Conservation (phyloP, 2,888 invertebrate species). For the Eupelmus urozonus region DNA sequence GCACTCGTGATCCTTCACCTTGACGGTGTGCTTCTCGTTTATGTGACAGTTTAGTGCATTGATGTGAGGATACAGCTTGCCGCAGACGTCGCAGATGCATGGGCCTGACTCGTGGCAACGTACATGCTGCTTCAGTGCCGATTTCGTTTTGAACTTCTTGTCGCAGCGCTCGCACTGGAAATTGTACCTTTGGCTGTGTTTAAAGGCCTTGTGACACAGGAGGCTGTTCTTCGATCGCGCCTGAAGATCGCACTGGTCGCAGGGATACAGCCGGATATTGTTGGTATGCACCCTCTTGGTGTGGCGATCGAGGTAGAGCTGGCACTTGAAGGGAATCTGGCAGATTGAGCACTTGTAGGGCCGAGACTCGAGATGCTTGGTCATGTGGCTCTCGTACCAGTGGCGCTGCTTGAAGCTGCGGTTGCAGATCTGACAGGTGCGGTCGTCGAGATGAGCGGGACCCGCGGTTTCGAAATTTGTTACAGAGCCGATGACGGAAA, state of each 20-base stretch:
- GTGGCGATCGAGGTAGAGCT: no score
- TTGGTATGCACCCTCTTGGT: no score
- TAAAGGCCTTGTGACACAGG: constrained; percentile 58
- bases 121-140: constrained; percentile 74
- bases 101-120: constrained; percentile 74
- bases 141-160: constrained; percentile 73
- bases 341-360: constrained; percentile 69
- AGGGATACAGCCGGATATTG: not conserved
- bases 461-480: no score
- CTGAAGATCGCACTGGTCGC: constrained; percentile 57
- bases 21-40: constrained; percentile 75
- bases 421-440: no score
- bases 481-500: no score
- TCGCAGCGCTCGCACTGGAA: constrained; percentile 60
- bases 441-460: no score
- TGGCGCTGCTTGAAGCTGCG: not conserved
- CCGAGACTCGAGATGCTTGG: constrained; percentile 65
- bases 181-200: constrained; percentile 54
- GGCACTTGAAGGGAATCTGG: constrained; percentile 60
- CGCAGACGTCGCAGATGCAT: constrained; percentile 73
- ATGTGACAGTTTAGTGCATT: constrained; percentile 71
- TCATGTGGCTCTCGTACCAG: not conserved
- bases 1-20: constrained; percentile 74
- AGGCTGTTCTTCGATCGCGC: constrained; percentile 60
- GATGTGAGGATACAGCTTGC: constrained; percentile 71